phyloP scores from a whole-genome alignment of 1,140 invertebrate species.

The Bacillus rossius region DNA sequence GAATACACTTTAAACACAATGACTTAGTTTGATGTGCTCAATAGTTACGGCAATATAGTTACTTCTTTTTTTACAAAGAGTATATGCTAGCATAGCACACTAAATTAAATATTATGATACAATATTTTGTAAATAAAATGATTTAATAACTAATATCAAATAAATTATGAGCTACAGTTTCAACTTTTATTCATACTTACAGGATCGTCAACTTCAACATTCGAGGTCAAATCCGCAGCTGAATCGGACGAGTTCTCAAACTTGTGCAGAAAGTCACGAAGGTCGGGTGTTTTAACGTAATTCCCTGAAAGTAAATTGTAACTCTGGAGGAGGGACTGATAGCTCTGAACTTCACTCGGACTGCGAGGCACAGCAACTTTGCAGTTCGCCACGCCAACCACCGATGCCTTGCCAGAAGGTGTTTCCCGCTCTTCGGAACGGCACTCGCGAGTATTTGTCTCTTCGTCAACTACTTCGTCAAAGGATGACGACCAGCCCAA shows the following conservation, averaged over 20 bases:
- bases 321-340: slow-evolving; percentile 39
- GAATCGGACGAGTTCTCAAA: slow-evolving; percentile 29
- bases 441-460: no score
- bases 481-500: slow-evolving; percentile 60
- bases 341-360: slow-evolving; percentile 37
- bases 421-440: no score
- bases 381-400: slow-evolving; percentile 12
- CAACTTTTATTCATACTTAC: slow-evolving; percentile 6
- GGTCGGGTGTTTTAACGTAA: slow-evolving; percentile 50
- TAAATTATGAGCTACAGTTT: not conserved
- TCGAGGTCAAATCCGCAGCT: not conserved
- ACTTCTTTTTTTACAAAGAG: no score
- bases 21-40: no score
- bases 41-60: no score
- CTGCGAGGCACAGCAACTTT: slow-evolving; percentile 2
- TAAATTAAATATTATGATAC: no score
- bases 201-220: slow-evolving; percentile 11
- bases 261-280: slow-evolving; percentile 54
- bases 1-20: no score
- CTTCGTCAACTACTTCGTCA: slow-evolving; percentile 46
- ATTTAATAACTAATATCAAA: not conserved
- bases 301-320: slow-evolving; percentile 31
- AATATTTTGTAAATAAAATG: not conserved
- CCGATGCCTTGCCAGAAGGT: no score
- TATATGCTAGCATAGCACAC: no score